Evolutionary conservation across 2,888 invertebrate species (phyloP).

Genomic region (Punctoribates punctum): DNA sequence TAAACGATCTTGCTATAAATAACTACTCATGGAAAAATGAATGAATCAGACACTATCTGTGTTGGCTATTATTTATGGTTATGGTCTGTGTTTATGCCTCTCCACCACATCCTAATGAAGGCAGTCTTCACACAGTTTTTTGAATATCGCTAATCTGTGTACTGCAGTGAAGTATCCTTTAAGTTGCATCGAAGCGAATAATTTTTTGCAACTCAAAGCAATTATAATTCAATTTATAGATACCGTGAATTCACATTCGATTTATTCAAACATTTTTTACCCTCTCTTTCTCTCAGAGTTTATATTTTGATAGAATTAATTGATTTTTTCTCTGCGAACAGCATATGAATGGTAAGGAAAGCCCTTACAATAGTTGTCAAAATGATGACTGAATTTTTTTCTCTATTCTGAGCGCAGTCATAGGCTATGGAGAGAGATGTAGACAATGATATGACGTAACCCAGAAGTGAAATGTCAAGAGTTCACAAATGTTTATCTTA

Average conservation of each 20-base stretch:
- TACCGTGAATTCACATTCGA: not conserved
- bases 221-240: conserved; percentile 5
- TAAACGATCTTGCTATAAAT: too few relatives aligned
- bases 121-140: too few relatives aligned
- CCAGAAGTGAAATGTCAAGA: not conserved
- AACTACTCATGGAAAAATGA: too few relatives aligned
- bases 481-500: not conserved
- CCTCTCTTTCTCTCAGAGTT: not conserved
- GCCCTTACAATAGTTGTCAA: not conserved
- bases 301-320: not conserved
- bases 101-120: too few relatives aligned
- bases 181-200: conserved; percentile 1
- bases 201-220: not conserved
- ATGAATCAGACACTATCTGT: too few relatives aligned
- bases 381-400: not conserved
- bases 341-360: not conserved
- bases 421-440: not conserved
- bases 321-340: not conserved
- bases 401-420: not conserved
- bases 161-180: conserved; percentile 12
- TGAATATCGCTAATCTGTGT: not conserved
- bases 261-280: not conserved
- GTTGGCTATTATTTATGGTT: too few relatives aligned
- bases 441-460: not conserved
- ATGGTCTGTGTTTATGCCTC: too few relatives aligned